A percentile compares a stretch with the other conserved stretches of the same genome.
Evolutionary conservation across 92 coral and sea anemone genomes (phyloP).

Genomic region (Parazoanthus atlanticus): DNA sequence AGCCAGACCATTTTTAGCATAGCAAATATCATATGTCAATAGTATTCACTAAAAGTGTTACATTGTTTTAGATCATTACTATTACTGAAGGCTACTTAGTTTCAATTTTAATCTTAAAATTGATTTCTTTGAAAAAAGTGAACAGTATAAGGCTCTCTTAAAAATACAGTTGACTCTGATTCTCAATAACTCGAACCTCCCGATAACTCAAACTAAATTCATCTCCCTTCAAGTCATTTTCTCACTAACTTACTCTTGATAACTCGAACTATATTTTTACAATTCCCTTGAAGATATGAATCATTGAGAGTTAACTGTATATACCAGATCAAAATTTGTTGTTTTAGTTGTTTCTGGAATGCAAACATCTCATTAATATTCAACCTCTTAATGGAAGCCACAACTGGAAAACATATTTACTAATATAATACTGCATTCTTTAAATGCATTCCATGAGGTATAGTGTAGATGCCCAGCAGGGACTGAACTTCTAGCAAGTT

Average conservation of each 20-base stretch:
- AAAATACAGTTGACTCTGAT: no score
- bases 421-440: not conserved
- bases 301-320: no score
- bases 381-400: not conserved
- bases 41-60: not conserved
- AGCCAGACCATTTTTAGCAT: not conserved
- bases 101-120: no score
- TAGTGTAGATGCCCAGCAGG: not conserved
- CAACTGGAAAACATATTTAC: not conserved
- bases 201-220: no score
- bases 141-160: not conserved
- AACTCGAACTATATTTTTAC: no score
- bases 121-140: not conserved
- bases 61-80: not conserved
- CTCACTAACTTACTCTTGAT: no score
- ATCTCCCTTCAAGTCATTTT: no score
- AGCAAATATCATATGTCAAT: not conserved
- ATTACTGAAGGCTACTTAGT: not conserved
- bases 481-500: constrained; percentile 22
- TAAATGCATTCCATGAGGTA: not conserved
- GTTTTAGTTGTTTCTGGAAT: not conserved
- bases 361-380: not conserved
- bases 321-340: not conserved
- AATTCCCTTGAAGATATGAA: no score
- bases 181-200: no score